A percentile compares a stretch with the other conserved stretches of the same genome.
Conservation (phyloP, 2,888 invertebrate species). For the Ligdia adustata region DNA sequence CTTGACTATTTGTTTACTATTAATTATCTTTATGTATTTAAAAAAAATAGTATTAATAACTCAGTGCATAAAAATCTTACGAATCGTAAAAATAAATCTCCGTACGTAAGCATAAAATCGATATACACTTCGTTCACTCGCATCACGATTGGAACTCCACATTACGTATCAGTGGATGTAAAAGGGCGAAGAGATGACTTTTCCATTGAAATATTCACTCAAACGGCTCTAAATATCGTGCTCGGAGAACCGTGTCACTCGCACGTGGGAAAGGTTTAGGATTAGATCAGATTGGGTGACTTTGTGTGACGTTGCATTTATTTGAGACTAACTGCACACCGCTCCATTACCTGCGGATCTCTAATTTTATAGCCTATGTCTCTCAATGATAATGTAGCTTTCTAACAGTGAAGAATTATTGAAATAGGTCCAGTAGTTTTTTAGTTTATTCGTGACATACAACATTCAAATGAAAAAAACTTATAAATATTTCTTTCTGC, state of each 20-base stretch:
- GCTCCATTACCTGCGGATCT: no score
- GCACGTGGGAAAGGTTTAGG: slow-evolving; percentile 16
- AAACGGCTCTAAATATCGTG: slow-evolving; percentile 23
- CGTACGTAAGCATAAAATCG: slow-evolving; percentile 8
- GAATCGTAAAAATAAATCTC: not conserved
- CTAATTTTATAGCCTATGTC: no score
- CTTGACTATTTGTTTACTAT: no score
- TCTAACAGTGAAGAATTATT: no score
- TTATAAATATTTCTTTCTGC: no score
- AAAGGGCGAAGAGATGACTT: slow-evolving; percentile 25
- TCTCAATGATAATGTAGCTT: no score
- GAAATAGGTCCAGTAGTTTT: no score
- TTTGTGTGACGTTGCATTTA: not conserved
- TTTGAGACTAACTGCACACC: no score
- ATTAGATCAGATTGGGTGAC: slow-evolving; percentile 4
- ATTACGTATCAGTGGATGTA: slow-evolving; percentile 33
- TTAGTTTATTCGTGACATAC: no score
- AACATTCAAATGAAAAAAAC: no score
- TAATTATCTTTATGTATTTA: no score
- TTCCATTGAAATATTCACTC: slow-evolving; percentile 25
- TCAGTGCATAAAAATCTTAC: not conserved
- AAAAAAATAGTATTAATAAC: no score
- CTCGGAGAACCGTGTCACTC: slow-evolving; percentile 16
- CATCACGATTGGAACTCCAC: slow-evolving; percentile 25
- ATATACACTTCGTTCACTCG: slow-evolving; percentile 12